Evolutionary conservation across 2,888 invertebrate species (phyloP).

Genomic region (Amiota communis): DNA sequence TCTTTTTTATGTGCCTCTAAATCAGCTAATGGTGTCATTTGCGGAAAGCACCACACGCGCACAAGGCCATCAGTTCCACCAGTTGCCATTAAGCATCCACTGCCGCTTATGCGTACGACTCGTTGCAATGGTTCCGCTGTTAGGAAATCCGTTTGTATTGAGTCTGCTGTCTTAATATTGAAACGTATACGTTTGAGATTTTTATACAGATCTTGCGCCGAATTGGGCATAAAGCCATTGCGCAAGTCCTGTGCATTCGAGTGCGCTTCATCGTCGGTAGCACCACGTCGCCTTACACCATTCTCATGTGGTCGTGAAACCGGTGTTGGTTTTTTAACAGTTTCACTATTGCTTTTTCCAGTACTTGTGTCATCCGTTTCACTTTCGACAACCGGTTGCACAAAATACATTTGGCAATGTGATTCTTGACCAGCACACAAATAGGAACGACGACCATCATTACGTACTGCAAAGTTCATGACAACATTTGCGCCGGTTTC

Average conservation of each 20-base stretch:
- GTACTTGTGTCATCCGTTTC: conserved; percentile 68
- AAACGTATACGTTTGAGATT: conserved; percentile 79
- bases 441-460: conserved; percentile 82
- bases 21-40: conserved; percentile 80
- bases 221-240: conserved; percentile 60
- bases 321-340: conserved; percentile 49
- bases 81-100: conserved; percentile 88
- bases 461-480: conserved; percentile 90
- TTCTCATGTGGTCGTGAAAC: conserved; percentile 66
- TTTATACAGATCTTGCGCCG: conserved; percentile 55
- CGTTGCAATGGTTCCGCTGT: conserved; percentile 86
- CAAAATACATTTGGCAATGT: conserved; percentile 88
- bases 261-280: conserved; percentile 26
- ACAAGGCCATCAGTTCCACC: conserved; percentile 93
- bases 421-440: conserved; percentile 94
- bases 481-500: conserved; percentile 92
- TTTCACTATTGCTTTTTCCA: conserved; percentile 45
- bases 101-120: conserved; percentile 85
- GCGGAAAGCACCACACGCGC: conserved; percentile 91
- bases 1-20: conserved; percentile 89
- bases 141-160: conserved; percentile 89
- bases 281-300: conserved; percentile 65
- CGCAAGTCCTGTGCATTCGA: conserved; percentile 68
- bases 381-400: conserved; percentile 77
- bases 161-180: conserved; percentile 83